phyloP scores from a whole-genome alignment of 1,140 invertebrate genomes.

The Lepidurus couesii region DNA sequence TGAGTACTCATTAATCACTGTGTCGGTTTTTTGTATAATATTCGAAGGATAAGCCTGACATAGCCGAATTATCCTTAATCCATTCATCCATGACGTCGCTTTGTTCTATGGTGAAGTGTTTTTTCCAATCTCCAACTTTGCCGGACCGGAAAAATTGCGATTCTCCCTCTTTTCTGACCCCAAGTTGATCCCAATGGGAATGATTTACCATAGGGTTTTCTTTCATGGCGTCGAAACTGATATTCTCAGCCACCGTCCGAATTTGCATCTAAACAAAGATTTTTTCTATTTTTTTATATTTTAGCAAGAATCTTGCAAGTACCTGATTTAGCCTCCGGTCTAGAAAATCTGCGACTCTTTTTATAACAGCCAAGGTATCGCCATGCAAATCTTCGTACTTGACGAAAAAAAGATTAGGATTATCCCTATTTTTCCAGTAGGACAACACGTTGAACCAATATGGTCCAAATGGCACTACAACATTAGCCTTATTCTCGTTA shows the following conservation, averaged over 20 bases:
- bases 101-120: slow-evolving; percentile 28
- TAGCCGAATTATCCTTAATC: slow-evolving; percentile 26
- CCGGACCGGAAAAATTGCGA: slow-evolving; percentile 31
- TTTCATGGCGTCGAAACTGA: slow-evolving; percentile 33
- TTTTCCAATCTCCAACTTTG: slow-evolving; percentile 32
- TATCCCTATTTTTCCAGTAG: slow-evolving; percentile 27
- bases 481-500: not conserved
- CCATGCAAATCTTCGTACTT: slow-evolving; percentile 31
- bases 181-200: slow-evolving; percentile 31
- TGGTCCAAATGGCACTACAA: slow-evolving; percentile 33
- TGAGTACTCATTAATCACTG: not conserved
- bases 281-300: not conserved
- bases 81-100: slow-evolving; percentile 25
- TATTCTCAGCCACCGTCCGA: slow-evolving; percentile 10
- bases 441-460: slow-evolving; percentile 33
- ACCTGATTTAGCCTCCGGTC: slow-evolving; percentile 5
- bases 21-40: slow-evolving; percentile 25
- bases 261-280: not conserved
- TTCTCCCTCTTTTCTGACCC: slow-evolving; percentile 24
- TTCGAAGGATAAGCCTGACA: slow-evolving; percentile 25
- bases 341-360: slow-evolving; percentile 27
- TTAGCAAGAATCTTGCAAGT: not conserved
- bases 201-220: slow-evolving; percentile 33
- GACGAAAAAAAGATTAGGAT: slow-evolving; percentile 29
- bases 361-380: slow-evolving; percentile 17